Conservation (phyloP, 2,797 vertebrate species). For the Artibeus jamaicensis region DNA sequence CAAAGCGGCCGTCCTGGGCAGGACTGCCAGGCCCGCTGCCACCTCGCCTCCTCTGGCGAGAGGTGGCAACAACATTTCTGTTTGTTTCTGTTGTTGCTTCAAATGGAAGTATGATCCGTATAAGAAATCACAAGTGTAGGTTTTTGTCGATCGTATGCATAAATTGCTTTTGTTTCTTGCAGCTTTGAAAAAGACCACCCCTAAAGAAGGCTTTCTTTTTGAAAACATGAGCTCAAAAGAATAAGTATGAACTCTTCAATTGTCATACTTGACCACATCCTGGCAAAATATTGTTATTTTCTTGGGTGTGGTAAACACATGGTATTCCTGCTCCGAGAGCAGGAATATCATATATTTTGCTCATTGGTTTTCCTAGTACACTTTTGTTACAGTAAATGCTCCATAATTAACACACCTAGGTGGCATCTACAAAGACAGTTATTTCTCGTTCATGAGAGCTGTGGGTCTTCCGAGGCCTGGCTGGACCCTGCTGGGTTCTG, state of each 20-base stretch:
- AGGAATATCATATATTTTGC: not conserved
- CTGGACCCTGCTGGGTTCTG: not conserved
- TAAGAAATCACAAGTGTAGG: not conserved
- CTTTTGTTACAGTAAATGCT: not conserved
- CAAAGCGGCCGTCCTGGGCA: not conserved
- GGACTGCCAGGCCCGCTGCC: too few relatives aligned
- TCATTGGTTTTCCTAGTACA: not conserved
- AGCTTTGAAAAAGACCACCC: not conserved
- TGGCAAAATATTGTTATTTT: not conserved
- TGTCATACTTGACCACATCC: not conserved
- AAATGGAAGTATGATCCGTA: not conserved
- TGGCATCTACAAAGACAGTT: not conserved
- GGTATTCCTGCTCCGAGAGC: not conserved
- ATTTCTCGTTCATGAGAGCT: not conserved
- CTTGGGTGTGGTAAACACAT: not conserved
- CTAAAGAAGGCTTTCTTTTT: not conserved
- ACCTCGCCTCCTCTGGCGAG: not conserved
- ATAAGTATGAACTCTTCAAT: not conserved
- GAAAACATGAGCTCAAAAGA: not conserved
- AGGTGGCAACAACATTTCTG: too few relatives aligned
- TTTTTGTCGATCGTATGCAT: not conserved
- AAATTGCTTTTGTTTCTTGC: not conserved
- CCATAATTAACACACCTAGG: not conserved
- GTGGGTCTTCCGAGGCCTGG: not conserved
- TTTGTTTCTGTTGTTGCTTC: not conserved